Base-by-base conservation (phyloP, 1,140 invertebrate species). In the Ceratina australensis region DNA sequence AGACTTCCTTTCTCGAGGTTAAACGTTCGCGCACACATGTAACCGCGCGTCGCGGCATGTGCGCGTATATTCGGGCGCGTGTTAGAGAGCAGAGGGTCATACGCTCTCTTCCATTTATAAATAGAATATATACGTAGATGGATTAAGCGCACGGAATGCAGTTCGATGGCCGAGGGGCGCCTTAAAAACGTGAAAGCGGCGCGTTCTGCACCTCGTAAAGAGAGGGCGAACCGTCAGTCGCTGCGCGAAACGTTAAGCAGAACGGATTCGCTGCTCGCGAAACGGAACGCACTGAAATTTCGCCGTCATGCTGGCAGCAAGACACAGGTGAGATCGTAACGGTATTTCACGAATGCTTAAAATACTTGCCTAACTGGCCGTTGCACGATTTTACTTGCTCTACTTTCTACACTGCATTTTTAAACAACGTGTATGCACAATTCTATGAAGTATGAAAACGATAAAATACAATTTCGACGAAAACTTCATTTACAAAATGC, bases 81-180 rank as follows among this genome's bases (percentile, higher is more conserved):
- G 69, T 20, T 5, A 16, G n/a, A 49, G 74, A 63, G 49, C 77
- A 74, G 52, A 71, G 56, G n/a, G 71, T 18, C 50, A 16, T n/a
- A 60, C n/a, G 57, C 75, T 50, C 65, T 71, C 52, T 66, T 68
- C 65, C 72, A 61, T 59, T 84, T 84, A 84, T 84, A 84, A 84
- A 84, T 84, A 84, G 83, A 84, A 42, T n/a, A n/a, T 83, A 75
- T 81, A 81, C 84, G 82, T 84, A 78, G 73, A 86, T 84, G 86
- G 79, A 87, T 89, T 83, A 85, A 88, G 80, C 83, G 86, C 52
- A 33, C 79, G 87, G 86, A 87, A 89, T 89, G 87, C 85, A 88
- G 79, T 85, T 87, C 80, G 85, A 63, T 85, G 73, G 77, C 72
- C 75, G 49, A 67, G 69, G 61, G 57, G 59, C 73, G 79, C 33